phyloP scores from a whole-genome alignment of 2,113 vertebrate genomes.

The Halcyon senegalensis region DNA sequence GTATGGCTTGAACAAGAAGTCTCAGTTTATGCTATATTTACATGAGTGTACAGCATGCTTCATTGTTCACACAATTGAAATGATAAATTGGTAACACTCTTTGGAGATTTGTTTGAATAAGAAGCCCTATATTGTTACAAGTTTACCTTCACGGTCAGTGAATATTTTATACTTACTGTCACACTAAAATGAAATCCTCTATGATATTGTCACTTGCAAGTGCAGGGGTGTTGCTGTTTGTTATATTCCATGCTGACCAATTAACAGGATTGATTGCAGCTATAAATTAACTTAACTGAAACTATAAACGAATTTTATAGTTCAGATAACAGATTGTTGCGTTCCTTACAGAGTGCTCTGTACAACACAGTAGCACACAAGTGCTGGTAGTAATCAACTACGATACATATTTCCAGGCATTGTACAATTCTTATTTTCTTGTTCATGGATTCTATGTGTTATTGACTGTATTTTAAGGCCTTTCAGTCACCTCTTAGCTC shows the following conservation, averaged over 20 bases:
- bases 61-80: not conserved
- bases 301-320: slow-evolving; percentile 12
- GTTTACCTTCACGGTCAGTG: not conserved
- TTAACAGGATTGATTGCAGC: slow-evolving; percentile 14
- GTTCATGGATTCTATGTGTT: not conserved
- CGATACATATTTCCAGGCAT: not conserved
- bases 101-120: not conserved
- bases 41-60: not conserved
- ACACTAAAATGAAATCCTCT: not conserved
- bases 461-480: not conserved
- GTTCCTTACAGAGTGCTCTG: not conserved
- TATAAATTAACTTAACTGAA: slow-evolving; percentile 39
- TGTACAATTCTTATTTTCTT: not conserved
- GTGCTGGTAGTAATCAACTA: not conserved
- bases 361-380: not conserved
- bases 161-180: not conserved
- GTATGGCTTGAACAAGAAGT: not conserved
- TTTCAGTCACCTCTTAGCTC: not conserved
- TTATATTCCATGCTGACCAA: not conserved
- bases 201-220: not conserved
- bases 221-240: not conserved
- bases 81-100: not conserved
- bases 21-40: not conserved
- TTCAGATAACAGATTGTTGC: not conserved
- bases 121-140: not conserved